These are phyloP conservation scores for Lepidochitona cinerea DNA, from an alignment of 2,888 invertebrate species.

Conservation along the genomic window DNA sequence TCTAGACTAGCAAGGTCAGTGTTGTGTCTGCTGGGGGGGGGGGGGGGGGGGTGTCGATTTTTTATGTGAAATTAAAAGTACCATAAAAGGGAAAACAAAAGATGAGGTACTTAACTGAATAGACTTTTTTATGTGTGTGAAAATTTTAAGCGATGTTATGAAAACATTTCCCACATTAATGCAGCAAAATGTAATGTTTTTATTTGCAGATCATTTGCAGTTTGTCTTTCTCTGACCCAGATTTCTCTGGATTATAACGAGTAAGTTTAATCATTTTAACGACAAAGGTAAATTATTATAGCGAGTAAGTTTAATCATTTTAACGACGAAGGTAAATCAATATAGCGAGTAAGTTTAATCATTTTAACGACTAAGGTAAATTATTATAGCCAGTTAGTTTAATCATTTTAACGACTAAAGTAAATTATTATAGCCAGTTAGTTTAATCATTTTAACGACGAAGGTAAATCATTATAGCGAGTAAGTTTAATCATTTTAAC, in stretches of 20 bases:
- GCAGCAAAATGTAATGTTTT: too few species aligned
- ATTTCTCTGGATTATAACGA: conserved; percentile 69
- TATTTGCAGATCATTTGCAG: conserved; percentile 44
- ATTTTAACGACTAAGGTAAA: not conserved
- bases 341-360: conserved; percentile 66
- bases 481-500: too few species aligned
- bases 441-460: too few species aligned
- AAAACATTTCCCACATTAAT: too few species aligned
- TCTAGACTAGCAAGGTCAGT: conserved; percentile 47
- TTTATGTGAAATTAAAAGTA: too few species aligned
- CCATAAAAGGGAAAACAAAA: too few species aligned
- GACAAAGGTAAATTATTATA: conserved; percentile 50
- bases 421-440: not conserved
- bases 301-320: conserved; percentile 60
- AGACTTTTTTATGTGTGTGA: too few species aligned
- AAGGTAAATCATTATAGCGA: not conserved
- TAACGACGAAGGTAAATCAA: conserved; percentile 25
- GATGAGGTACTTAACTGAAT: too few species aligned
- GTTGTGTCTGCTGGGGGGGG: too few species aligned
- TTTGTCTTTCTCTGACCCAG: conserved; percentile 53
- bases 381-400: conserved; percentile 69
- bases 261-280: conserved; percentile 43
- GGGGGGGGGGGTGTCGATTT: too few species aligned
- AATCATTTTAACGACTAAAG: not conserved
- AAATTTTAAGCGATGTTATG: too few species aligned